These are phyloP conservation scores for Mirza zaza DNA, from an alignment of 2,113 vertebrate species.

Conservation along the genomic window DNA sequence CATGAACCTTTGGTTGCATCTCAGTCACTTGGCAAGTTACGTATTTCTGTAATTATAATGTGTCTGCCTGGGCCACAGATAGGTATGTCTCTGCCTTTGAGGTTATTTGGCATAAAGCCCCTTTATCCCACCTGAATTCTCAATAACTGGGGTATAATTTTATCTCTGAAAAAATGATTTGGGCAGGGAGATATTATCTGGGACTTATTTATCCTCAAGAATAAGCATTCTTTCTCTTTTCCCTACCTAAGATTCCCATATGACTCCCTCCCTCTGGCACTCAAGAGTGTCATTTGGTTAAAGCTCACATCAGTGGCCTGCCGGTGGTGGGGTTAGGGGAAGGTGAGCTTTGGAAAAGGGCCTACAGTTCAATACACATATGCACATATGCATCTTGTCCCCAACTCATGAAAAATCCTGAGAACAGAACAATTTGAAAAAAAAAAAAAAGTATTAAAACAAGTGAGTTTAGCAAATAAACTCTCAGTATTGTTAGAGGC, in stretches of 20 bases:
- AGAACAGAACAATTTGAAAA: not conserved
- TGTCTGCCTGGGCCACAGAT: not conserved
- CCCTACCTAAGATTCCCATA: slow-evolving; percentile 2
- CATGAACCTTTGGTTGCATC: slow-evolving; percentile 7
- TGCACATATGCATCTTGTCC: slow-evolving; percentile 69
- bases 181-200: slow-evolving; percentile 14
- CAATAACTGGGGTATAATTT: slow-evolving; percentile 12
- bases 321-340: not conserved
- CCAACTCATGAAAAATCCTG: not conserved
- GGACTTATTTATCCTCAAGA: not conserved
- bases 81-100: slow-evolving; percentile 10
- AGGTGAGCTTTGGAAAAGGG: slow-evolving; percentile 55
- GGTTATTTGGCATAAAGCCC: not conserved
- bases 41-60: not conserved
- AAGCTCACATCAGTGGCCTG: slow-evolving; percentile 61
- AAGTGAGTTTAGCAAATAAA: not conserved
- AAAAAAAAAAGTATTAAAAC: not conserved
- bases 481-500: not conserved
- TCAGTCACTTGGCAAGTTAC: not conserved
- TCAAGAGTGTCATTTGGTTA: slow-evolving; percentile 67
- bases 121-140: not conserved
- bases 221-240: slow-evolving; percentile 23
- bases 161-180: slow-evolving; percentile 16
- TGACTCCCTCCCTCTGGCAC: slow-evolving; percentile 38
- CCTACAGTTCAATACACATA: slow-evolving; percentile 59